Percentiles rank a stretch among this genome's conserved stretches.
phyloP scores from a whole-genome alignment of 92 coral and sea anemone species.

The Epizoanthus stellaris region DNA sequence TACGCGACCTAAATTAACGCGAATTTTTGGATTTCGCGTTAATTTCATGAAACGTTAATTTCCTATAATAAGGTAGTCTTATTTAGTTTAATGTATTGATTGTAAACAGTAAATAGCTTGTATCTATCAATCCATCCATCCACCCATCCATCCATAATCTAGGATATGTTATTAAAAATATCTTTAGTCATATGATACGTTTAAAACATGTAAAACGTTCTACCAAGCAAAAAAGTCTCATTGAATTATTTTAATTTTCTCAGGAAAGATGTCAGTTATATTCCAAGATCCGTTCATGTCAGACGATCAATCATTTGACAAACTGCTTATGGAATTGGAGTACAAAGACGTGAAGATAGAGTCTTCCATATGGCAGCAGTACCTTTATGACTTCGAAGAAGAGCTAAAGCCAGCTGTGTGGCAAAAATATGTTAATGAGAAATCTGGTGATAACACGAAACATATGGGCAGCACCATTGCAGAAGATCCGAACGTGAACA shows the following conservation, averaged over 20 bases:
- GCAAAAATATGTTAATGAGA: slow-evolving; percentile 29
- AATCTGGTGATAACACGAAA: slow-evolving; percentile 2
- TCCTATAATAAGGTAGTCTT: no score
- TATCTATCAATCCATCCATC: no score
- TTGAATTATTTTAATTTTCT: not conserved
- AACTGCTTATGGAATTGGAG: slow-evolving; percentile 25
- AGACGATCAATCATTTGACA: slow-evolving; percentile 32
- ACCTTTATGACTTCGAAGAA: slow-evolving; percentile 38
- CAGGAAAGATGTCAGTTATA: slow-evolving; percentile 38
- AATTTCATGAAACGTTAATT: no score
- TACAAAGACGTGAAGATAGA: slow-evolving; percentile 36
- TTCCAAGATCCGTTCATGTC: slow-evolving; percentile 44
- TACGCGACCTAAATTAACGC: no score
- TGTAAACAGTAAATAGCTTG: no score
- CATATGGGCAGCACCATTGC: not conserved
- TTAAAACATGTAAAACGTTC: not conserved
- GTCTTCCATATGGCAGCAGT: slow-evolving; percentile 41
- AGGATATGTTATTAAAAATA: no score
- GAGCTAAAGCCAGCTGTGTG: slow-evolving; percentile 36
- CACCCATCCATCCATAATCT: no score
- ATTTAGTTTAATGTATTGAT: no score
- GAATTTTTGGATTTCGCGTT: no score
- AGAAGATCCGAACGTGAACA: not conserved
- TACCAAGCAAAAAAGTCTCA: not conserved
- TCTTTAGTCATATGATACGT: no score